Base-by-base conservation (phyloP, 1,140 invertebrate genomes). In the Adoxophyes honmai region DNA sequence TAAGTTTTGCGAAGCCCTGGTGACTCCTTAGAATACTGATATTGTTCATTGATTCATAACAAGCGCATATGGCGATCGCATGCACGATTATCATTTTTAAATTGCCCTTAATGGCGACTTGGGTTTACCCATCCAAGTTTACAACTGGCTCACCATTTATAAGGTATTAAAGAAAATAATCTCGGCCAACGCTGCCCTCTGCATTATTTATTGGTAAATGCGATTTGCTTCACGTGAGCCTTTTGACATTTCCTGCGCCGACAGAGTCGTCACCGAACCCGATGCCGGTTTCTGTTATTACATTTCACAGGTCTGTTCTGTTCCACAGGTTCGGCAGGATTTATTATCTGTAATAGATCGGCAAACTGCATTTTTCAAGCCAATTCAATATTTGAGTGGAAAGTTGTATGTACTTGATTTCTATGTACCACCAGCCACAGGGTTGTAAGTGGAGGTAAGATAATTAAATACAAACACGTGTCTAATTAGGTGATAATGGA, bases 21-120 rank as follows among this genome's bases (percentile, higher is more conserved):
- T 54, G 57, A 38, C 15, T 11, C 33, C 57, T 54, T 57, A 34
- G 39, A 52, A 52, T 42, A 21, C 52, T 36, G 34, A 39, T 60
- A 33, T 36, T 39, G 35, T 54, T 54, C 16, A 57, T 15, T 21
- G 55, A 57, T 58, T 53, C 51, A 33, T 57, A 57, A 62, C 65
- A 52, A 59, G 13, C 56, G 52, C 62, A 51, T 62, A 60, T 66
- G 38, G 58, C 51, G 62, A 52, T 60, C 14, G 55, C 59, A 57
- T 59, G 56, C 36, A 42, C 58, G 42, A 60, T 62, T 61, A 62
- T 71, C 58, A 60, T 59, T 59, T 58, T 65, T 53, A 65, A 66
- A 68, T 68, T 68, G 59, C 54, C 63, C 55, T 14, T 66, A 64
- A 66, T 63, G 59, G 57, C 58, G 21, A 28, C 10, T 34, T 21